These are phyloP conservation scores for Typhlomys cinereus DNA, from an alignment of 2,113 vertebrate genomes.

Conservation along the genomic window DNA sequence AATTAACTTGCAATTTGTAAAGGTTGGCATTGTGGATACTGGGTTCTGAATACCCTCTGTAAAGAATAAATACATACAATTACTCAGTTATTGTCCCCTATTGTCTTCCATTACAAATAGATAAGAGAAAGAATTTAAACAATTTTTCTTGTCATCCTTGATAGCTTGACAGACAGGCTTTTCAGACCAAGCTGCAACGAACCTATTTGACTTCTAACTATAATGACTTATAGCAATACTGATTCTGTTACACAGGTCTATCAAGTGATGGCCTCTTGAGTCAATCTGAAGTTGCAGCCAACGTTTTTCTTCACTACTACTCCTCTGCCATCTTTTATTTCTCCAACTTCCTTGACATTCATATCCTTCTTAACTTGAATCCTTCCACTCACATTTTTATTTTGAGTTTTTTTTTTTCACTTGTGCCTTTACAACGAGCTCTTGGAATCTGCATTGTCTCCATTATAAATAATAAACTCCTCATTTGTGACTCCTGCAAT, in stretches of 20 bases:
- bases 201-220: conserved; percentile 30
- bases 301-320: background rate
- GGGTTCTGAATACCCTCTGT: background rate
- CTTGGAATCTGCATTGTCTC: background rate
- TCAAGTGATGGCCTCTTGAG: background rate
- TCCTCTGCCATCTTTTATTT: background rate
- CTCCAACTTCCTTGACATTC: background rate
- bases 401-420: background rate
- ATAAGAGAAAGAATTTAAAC: background rate
- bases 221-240: background rate
- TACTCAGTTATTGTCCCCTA: background rate
- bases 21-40: background rate
- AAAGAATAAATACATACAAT: conserved; percentile 12
- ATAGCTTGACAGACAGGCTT: conserved; percentile 23
- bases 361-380: conserved; percentile 1
- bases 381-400: background rate
- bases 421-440: background rate
- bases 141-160: conserved; percentile 18
- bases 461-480: too few relatives aligned
- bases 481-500: too few relatives aligned
- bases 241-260: background rate
- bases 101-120: background rate
- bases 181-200: background rate
- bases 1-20: background rate
- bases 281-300: background rate